phyloP scores from a whole-genome alignment of 2,797 vertebrate genomes.

The Gadopsis bispinosus region DNA sequence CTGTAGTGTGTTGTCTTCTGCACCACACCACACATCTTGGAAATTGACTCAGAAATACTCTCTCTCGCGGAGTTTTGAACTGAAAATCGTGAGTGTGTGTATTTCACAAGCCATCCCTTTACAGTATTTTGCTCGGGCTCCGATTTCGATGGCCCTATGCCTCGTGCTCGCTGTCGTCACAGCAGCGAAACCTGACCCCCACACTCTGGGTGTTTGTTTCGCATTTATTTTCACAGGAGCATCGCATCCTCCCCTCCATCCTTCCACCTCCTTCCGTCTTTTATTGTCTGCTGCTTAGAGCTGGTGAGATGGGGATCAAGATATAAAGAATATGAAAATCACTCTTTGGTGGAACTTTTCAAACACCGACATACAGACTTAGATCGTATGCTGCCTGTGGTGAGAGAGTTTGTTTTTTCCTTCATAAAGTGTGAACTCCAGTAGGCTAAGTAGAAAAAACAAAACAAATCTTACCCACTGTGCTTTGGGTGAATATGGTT shows the following conservation, averaged over 20 bases:
- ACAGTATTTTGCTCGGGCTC: constrained; percentile 66
- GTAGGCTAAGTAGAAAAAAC: constrained; percentile 1
- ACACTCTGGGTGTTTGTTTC: constrained; percentile 72
- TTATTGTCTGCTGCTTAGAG: constrained; percentile 63
- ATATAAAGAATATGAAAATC: constrained; percentile 13
- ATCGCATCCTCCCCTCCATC: constrained; percentile 78
- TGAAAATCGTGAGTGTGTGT: not conserved
- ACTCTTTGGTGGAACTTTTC: not conserved
- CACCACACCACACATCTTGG: not conserved
- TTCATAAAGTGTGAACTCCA: constrained; percentile 2
- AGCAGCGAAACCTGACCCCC: constrained; percentile 67
- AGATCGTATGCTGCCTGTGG: not conserved
- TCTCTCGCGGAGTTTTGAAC: not conserved
- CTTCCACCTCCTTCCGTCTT: constrained; percentile 63
- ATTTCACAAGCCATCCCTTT: constrained; percentile 53
- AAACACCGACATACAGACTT: not conserved
- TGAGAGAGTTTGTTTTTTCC: constrained; percentile 1
- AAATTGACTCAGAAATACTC: not conserved
- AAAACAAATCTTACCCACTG: not conserved
- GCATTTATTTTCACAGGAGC: constrained; percentile 81
- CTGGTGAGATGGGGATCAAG: constrained; percentile 23
- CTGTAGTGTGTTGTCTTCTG: not conserved
- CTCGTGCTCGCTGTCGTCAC: constrained; percentile 64
- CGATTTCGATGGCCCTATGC: constrained; percentile 62
- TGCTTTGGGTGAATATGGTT: constrained; percentile 37